phyloP scores from a whole-genome alignment of 37 sponge, comb jelly and placozoan species.

The Axinella damicornis region DNA sequence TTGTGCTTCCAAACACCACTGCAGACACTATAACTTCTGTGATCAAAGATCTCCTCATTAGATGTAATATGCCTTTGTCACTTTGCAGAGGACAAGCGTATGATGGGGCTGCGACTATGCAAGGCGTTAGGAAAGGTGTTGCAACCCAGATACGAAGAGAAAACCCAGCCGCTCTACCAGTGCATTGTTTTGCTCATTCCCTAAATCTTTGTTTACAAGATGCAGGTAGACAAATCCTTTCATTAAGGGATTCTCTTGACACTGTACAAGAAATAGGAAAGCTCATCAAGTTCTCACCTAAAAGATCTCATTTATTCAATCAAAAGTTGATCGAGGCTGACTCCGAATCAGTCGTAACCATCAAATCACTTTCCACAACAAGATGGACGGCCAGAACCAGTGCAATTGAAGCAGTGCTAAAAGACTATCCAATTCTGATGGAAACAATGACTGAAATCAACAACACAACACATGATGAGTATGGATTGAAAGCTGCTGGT shows the following conservation, averaged over 20 bases:
- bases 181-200: no score
- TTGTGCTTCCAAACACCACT: conserved; percentile 70
- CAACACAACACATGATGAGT: no score
- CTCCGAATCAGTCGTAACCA: conserved; percentile 12
- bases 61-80: conserved; percentile 41
- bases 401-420: no score
- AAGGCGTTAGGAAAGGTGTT: no score
- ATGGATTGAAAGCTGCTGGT: no score
- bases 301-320: conserved; percentile 51
- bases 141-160: conserved; percentile 23
- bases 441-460: conserved; percentile 54
- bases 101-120: conserved; percentile 66
- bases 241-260: conserved; percentile 6
- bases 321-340: conserved; percentile 28
- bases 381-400: conserved; percentile 79
- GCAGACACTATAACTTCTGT: conserved; percentile 25
- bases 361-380: conserved; percentile 70
- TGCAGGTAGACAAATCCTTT: no score
- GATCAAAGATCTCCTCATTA: conserved; percentile 46
- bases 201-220: no score
- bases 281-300: conserved; percentile 9
- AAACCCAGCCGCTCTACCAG: conserved; percentile 46
- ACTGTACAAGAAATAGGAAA: background rate
- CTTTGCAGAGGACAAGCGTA: conserved; percentile 52
- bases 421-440: conserved; percentile 54